phyloP scores from a whole-genome alignment of 2,113 vertebrate species.

The Hippocampus zosterae region DNA sequence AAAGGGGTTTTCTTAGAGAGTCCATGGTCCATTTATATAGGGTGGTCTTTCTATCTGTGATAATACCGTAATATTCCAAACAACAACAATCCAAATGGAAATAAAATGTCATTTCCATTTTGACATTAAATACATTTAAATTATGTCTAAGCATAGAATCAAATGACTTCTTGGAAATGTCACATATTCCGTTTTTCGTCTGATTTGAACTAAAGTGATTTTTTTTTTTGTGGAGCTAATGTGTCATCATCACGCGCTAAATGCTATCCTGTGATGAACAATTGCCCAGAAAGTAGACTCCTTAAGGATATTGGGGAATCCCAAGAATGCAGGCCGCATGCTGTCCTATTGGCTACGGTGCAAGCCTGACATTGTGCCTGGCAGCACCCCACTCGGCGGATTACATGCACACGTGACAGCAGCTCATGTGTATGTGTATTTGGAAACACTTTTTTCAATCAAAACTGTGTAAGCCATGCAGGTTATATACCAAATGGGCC shows the following conservation, averaged over 20 bases:
- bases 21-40: too few species aligned
- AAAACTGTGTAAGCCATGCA: background rate
- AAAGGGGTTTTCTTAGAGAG: background rate
- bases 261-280: constrained; percentile 23
- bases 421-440: constrained; percentile 1
- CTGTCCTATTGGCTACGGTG: constrained; percentile 37
- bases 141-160: background rate
- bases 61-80: too few species aligned
- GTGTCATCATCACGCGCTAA: constrained; percentile 27
- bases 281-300: constrained; percentile 3
- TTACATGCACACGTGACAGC: constrained; percentile 1
- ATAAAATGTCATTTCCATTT: too few species aligned
- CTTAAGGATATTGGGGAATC: constrained; percentile 30
- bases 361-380: constrained; percentile 17
- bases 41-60: background rate
- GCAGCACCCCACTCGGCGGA: constrained; percentile 14
- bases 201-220: constrained; percentile 14
- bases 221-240: constrained; percentile 30
- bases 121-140: too few species aligned
- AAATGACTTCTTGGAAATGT: constrained; percentile 6
- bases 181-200: constrained; percentile 1
- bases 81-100: too few species aligned
- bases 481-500: constrained; percentile 9
- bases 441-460: constrained; percentile 2
- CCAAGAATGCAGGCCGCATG: constrained; percentile 50